Evolutionary conservation across 2,113 vertebrate species (phyloP), one percentile per base, ranked within the genome.

Genomic region (Pseudolaguvia tuberculata): DNA sequence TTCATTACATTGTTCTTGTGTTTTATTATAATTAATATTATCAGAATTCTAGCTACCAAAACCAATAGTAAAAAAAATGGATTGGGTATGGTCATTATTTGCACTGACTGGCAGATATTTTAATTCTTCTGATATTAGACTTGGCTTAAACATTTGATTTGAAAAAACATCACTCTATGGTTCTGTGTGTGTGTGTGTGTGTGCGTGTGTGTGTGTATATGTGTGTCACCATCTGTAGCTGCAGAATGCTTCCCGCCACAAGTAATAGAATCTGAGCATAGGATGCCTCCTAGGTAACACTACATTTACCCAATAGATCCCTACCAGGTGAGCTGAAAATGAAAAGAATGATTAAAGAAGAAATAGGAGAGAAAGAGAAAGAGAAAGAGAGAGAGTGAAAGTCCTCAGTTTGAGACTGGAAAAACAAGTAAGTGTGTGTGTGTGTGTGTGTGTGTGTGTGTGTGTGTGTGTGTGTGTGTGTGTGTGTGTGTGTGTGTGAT

Each of bases 201-300:
- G 35, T 48, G 70, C 50, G 52, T 70, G 68, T 70, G 68, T 56
- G 68, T 70, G 51, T 56, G 68, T 70, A 51, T 23, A 20, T 51
- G 21, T 75, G 66, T 69, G 39, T 9, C 61, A 66, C 21, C 12
- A 23, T 52, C 50, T 52, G 52, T 57, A 71, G 31, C 69, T 57
- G 69, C 31, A 71, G 52, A n/a, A 71, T 31, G 52, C 69, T 70
- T 70, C 52, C 31, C 42, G 45, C 18, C 27, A 25, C 45, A 23
- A 56, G 53, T 69, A 74, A 69, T 76, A 76, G 74, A 76, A 69
- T 69, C 55, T 69, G 27, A 59, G 55, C 47, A 3, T 47, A 73
- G 71, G 47, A 73, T 59, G n/a, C 55, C 74, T 76, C 53, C 55
- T 75, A 55, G 53, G 74, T 76, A 76, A 76, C 53, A 76, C 65